These are phyloP conservation scores for Myanophis thanlyinensis DNA, from an alignment of 2,113 vertebrate species.

Conservation along the genomic window DNA sequence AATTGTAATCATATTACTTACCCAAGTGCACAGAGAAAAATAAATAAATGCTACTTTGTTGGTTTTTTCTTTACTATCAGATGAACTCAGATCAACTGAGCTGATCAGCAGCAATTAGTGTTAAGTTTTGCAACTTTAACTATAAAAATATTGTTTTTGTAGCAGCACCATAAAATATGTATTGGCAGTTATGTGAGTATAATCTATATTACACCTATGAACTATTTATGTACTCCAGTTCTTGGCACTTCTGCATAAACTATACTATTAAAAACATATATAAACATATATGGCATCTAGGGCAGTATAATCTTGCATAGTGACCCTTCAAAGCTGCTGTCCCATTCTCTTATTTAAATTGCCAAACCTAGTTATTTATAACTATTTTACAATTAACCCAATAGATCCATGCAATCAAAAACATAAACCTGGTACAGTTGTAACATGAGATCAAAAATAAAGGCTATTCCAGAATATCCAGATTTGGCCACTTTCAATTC, in stretches of 20 bases:
- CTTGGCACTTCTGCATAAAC: neutral
- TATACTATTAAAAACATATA: neutral
- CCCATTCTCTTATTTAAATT: neutral
- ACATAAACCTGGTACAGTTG: neutral
- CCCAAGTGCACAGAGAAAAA: no score
- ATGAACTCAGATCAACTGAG: neutral
- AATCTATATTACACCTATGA: neutral
- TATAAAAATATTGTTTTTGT: neutral
- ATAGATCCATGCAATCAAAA: neutral
- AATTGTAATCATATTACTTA: slow-evolving; percentile 3
- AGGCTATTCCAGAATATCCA: neutral
- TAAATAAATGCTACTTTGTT: neutral
- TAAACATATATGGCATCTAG: neutral
- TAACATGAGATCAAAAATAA: neutral
- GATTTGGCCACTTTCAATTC: neutral
- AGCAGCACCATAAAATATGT: neutral
- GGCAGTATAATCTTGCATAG: neutral
- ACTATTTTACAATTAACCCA: neutral
- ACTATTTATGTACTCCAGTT: neutral
- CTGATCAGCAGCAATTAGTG: neutral
- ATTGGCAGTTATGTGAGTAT: neutral
- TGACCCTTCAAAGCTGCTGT: neutral
- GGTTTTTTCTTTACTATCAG: neutral
- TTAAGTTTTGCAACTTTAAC: neutral
- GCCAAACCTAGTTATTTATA: neutral